phyloP scores from a whole-genome alignment of 2,113 vertebrate species.

The Semicossyphus pulcher region DNA sequence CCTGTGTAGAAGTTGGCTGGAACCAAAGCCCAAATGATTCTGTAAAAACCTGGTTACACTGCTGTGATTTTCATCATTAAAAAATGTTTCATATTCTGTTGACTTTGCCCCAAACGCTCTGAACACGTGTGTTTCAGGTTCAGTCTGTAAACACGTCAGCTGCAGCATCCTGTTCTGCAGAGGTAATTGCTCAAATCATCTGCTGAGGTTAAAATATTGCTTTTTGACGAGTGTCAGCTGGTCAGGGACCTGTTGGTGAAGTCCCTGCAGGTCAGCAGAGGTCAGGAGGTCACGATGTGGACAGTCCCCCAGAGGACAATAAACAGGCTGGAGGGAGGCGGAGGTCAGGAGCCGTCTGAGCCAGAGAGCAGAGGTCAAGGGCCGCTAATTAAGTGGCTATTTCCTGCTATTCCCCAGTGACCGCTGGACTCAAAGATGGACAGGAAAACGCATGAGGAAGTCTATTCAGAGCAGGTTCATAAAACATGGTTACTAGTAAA shows the following conservation, averaged over 20 bases:
- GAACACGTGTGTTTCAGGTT: constrained; percentile 34
- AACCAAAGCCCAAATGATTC: constrained; percentile 55
- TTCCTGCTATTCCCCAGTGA: constrained; percentile 77
- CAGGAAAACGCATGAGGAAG: constrained; percentile 30
- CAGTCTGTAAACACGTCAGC: constrained; percentile 15
- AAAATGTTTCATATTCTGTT: constrained; percentile 28
- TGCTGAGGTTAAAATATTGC: constrained; percentile 30
- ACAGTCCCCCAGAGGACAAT: constrained; percentile 78
- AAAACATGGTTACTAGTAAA: constrained; percentile 29
- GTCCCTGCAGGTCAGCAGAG: constrained; percentile 56
- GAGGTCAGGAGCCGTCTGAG: constrained; percentile 66
- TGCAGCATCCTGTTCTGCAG: not conserved
- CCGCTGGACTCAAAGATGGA: constrained; percentile 35
- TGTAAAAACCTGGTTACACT: constrained; percentile 50
- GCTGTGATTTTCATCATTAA: constrained; percentile 61
- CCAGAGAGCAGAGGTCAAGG: constrained; percentile 75
- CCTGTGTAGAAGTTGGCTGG: constrained; percentile 55
- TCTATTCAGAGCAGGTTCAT: constrained; percentile 39
- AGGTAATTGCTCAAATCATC: constrained; percentile 13
- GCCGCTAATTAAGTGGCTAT: constrained; percentile 78
- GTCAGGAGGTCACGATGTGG: constrained; percentile 70
- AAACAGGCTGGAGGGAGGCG: constrained; percentile 63
- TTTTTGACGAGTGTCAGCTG: constrained; percentile 60
- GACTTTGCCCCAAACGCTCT: constrained; percentile 16
- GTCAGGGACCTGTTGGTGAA: constrained; percentile 67